Percentiles rank a stretch among this genome's conserved stretches.
phyloP scores from a whole-genome alignment of 2,113 vertebrate species.

The Cinclus mexicanus region DNA sequence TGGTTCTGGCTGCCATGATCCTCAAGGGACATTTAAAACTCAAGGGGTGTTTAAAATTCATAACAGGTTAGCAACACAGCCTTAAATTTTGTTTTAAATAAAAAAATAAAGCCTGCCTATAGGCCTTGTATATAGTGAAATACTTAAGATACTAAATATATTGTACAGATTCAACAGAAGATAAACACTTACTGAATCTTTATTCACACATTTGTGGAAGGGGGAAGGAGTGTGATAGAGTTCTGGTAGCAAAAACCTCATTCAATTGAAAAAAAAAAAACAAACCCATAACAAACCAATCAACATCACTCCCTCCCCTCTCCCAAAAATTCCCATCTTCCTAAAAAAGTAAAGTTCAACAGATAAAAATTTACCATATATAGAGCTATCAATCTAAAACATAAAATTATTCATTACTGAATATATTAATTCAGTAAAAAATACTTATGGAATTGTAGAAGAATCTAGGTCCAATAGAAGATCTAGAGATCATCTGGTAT shows the following conservation, averaged over 20 bases:
- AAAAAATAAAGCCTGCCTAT: neutral
- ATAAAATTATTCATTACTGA: neutral
- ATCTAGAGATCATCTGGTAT: neutral
- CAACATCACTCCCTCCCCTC: neutral
- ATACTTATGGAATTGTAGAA: neutral
- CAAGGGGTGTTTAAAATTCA: neutral
- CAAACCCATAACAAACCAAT: neutral
- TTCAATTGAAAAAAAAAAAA: neutral
- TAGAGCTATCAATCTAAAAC: neutral
- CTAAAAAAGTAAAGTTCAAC: neutral
- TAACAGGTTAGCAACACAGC: neutral
- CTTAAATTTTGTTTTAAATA: neutral
- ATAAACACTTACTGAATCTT: neutral
- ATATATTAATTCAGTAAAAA: neutral
- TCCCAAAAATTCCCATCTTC: neutral
- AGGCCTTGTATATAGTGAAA: neutral
- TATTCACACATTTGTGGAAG: neutral
- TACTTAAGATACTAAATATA: neutral
- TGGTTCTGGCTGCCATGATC: neutral
- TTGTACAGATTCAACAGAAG: neutral
- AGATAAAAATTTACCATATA: neutral
- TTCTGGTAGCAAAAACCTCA: neutral
- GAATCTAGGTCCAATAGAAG: neutral
- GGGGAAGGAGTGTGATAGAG: neutral
- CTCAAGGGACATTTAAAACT: neutral